Conservation (phyloP, 2,888 invertebrate species). For the Trissonchulus latispiculum region DNA sequence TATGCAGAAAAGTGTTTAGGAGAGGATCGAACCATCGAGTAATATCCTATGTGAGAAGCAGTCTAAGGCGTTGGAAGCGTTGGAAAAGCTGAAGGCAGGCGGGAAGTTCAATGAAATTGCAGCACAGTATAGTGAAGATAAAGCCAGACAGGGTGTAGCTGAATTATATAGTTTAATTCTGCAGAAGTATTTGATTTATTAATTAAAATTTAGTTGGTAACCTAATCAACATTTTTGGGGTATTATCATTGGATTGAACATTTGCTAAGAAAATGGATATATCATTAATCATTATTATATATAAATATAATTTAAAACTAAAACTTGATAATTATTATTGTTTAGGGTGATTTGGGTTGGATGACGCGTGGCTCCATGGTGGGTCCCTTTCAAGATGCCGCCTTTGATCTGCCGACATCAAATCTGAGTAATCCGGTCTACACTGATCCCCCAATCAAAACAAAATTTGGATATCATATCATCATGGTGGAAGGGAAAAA, state of each 20-base stretch:
- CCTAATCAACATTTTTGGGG: no score
- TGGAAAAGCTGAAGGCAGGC: conserved; percentile 88
- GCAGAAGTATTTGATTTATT: no score
- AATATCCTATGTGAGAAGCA: conserved; percentile 99
- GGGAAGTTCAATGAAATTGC: conserved; percentile 96
- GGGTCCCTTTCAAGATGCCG: conserved; percentile 72
- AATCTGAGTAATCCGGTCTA: conserved; percentile 75
- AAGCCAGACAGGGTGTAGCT: conserved; percentile 82
- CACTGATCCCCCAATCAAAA: conserved; percentile 95
- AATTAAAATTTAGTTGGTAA: no score
- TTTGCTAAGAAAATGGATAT: no score
- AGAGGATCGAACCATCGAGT: no score
- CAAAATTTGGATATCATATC: conserved; percentile 98
- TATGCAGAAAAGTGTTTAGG: no score
- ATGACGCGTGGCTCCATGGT: conserved; percentile 96
- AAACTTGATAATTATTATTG: no score
- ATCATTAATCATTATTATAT: no score
- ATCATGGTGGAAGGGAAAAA: conserved; percentile 99
- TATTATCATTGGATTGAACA: no score
- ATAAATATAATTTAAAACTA: no score
- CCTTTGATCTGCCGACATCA: conserved; percentile 79
- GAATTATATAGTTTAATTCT: no score
- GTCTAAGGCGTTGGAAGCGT: conserved; percentile 84
- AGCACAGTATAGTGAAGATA: conserved; percentile 85
- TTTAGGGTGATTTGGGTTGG: conserved; percentile 90